phyloP scores from a whole-genome alignment of 2,113 vertebrate species.

The Propithecus coquereli region DNA sequence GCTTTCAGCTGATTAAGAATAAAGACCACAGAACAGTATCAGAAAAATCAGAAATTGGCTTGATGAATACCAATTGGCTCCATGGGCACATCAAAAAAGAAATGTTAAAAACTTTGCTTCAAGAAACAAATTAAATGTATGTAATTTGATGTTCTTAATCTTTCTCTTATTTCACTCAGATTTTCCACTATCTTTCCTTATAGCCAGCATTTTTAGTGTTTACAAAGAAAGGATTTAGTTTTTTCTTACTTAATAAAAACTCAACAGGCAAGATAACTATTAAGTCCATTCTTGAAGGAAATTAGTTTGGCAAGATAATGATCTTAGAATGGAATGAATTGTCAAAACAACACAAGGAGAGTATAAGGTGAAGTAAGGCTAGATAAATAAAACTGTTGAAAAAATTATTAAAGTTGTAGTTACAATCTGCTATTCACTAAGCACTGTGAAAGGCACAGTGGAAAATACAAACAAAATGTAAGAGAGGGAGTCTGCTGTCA shows the following conservation, averaged over 20 bases:
- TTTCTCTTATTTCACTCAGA: background rate
- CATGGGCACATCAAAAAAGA: background rate
- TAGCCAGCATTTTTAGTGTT: background rate
- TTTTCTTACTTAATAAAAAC: conserved; percentile 19
- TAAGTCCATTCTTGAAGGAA: background rate
- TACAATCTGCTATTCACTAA: background rate
- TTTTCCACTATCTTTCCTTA: background rate
- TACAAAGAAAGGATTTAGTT: background rate
- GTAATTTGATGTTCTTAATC: background rate
- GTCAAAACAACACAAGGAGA: background rate
- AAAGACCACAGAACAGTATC: background rate
- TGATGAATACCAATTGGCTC: background rate
- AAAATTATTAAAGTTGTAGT: background rate
- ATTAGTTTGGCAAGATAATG: background rate
- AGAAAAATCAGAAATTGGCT: background rate
- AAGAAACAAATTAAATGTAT: conserved; percentile 14
- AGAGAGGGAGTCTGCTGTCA: background rate
- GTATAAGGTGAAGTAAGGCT: background rate
- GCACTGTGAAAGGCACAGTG: background rate
- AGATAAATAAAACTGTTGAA: background rate
- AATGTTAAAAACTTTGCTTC: background rate
- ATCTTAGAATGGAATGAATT: background rate
- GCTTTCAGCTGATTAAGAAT: background rate
- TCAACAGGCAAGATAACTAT: background rate
- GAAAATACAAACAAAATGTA: background rate